Percentiles rank a stretch among this genome's conserved stretches.
Evolutionary conservation across 2,113 vertebrate genomes (phyloP).

Genomic region (Anseranas semipalmata): DNA sequence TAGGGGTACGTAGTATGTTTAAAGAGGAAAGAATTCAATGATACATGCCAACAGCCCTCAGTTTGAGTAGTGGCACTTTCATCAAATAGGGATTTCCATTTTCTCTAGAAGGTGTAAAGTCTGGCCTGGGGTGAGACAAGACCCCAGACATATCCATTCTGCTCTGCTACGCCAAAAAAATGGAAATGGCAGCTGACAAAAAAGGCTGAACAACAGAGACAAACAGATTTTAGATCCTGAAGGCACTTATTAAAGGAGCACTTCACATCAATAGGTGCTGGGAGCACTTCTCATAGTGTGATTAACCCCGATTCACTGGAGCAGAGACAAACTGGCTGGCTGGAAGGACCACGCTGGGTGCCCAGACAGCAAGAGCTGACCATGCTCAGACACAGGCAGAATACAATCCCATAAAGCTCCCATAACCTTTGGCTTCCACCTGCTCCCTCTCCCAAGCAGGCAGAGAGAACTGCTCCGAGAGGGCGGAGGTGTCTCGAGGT

Average conservation of each 20-base stretch:
- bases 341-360: background rate
- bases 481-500: background rate
- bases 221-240: background rate
- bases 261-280: background rate
- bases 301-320: background rate
- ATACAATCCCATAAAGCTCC: background rate
- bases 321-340: background rate
- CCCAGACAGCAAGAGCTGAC: background rate
- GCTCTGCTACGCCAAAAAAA: background rate
- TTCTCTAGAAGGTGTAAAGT: background rate
- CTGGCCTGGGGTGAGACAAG: background rate
- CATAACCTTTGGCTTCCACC: slow-evolving; percentile 8
- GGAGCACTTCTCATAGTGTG: background rate
- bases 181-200: background rate
- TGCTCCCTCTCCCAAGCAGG: background rate
- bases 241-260: slow-evolving; percentile 48
- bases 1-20: rapidly evolving
- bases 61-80: background rate
- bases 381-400: background rate
- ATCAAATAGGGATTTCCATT: background rate
- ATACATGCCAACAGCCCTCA: background rate
- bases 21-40: background rate
- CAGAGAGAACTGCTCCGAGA: background rate
- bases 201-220: background rate
- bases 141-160: background rate